These are phyloP conservation scores for Ecdyonurus torrentis DNA, from an alignment of 2,888 invertebrate genomes.

Conservation along the genomic window DNA sequence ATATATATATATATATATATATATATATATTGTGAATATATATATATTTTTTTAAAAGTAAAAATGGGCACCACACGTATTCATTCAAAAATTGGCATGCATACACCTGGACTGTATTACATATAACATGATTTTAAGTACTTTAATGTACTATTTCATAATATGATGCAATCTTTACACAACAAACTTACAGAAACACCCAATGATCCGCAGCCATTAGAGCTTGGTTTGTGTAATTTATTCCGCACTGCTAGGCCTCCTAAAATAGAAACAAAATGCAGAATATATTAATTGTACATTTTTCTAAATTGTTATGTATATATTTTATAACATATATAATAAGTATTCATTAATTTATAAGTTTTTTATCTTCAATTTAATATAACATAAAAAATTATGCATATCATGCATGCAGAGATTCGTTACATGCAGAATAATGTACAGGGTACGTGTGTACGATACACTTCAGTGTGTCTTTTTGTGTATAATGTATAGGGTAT, in stretches of 20 bases:
- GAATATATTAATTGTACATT: background rate
- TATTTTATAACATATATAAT: conserved; percentile 1
- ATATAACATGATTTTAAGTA: too few species aligned
- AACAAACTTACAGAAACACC: conserved; percentile 45
- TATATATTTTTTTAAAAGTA: background rate
- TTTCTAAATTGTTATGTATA: background rate
- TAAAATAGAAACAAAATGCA: conserved; percentile 22
- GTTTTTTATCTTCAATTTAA: background rate
- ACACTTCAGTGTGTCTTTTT: too few species aligned
- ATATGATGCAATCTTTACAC: too few species aligned
- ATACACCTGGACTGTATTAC: too few species aligned
- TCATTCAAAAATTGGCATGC: too few species aligned
- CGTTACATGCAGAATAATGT: too few species aligned
- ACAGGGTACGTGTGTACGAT: too few species aligned
- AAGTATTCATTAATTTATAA: background rate
- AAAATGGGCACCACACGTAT: conserved; percentile 3
- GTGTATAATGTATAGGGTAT: too few species aligned
- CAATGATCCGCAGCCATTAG: conserved; percentile 74
- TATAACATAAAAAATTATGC: background rate
- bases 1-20: background rate
- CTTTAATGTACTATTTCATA: too few species aligned
- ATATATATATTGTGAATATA: background rate
- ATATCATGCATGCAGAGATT: background rate
- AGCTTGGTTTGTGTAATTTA: conserved; percentile 51
- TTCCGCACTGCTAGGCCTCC: conserved; percentile 50